Evolutionary conservation across 2,888 invertebrate genomes (phyloP).

Genomic region (Pandemis heparana): DNA sequence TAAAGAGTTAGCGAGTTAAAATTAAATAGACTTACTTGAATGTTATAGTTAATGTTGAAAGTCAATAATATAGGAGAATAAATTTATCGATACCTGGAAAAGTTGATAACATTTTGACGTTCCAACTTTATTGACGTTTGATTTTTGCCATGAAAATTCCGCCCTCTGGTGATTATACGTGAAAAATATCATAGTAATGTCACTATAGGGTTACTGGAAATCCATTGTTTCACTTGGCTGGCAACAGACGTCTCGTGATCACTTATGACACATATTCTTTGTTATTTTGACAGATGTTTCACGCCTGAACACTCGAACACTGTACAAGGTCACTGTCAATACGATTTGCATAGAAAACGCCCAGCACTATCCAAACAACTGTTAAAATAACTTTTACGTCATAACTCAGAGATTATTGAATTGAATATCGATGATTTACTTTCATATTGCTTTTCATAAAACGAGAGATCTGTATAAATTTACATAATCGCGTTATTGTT

Average conservation of each 20-base stretch:
- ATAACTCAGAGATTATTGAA: slow-evolving; percentile 17
- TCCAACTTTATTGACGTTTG: no score
- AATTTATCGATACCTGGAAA: no score
- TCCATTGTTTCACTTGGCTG: slow-evolving; percentile 5
- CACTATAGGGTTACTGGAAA: neutral
- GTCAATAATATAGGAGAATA: no score
- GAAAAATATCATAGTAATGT: neutral
- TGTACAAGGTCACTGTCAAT: slow-evolving; percentile 21
- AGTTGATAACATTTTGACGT: no score
- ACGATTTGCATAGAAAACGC: slow-evolving; percentile 30
- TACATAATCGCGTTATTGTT: neutral
- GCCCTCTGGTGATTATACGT: neutral
- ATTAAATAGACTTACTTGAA: no score
- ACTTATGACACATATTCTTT: slow-evolving; percentile 17
- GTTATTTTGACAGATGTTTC: slow-evolving; percentile 36
- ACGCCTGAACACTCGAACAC: slow-evolving; percentile 1
- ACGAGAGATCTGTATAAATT: neutral
- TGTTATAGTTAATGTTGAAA: no score
- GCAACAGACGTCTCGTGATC: slow-evolving; percentile 14
- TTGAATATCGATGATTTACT: neutral
- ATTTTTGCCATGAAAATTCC: no score
- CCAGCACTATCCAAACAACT: slow-evolving; percentile 12
- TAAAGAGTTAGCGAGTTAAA: no score
- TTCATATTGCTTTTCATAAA: slow-evolving; percentile 13
- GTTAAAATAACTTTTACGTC: slow-evolving; percentile 22